A percentile compares a stretch with the other conserved stretches of the same genome.
Conservation (phyloP, 2,797 vertebrate species). For the Balearica regulorum region DNA sequence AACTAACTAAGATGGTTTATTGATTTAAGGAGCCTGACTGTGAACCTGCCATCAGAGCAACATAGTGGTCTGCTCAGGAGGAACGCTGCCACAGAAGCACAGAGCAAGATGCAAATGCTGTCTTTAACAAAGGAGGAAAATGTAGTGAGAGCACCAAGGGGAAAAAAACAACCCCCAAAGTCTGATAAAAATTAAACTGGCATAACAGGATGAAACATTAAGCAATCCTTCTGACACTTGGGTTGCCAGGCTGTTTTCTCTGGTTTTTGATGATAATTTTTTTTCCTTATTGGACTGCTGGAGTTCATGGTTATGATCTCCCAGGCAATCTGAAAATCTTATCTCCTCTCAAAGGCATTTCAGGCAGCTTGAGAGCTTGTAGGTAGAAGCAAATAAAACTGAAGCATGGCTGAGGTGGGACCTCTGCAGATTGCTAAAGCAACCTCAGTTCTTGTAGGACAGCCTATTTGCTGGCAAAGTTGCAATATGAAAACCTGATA, state of each 20-base stretch:
- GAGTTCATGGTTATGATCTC: not conserved
- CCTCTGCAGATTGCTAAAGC: not conserved
- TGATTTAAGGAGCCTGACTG: not conserved
- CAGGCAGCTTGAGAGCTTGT: not conserved
- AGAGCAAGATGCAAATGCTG: not conserved
- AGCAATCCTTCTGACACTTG: not conserved
- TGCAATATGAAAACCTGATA: conserved; percentile 45
- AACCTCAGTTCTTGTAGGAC: not conserved
- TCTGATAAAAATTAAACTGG: conserved; percentile 15
- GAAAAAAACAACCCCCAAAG: not conserved
- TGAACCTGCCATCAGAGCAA: not conserved
- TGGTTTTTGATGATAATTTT: not conserved
- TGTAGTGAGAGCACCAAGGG: not conserved
- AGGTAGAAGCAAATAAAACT: conserved; percentile 30
- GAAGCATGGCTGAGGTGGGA: not conserved
- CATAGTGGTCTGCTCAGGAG: not conserved
- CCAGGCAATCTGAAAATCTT: conserved; percentile 12
- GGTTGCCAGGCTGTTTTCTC: not conserved
- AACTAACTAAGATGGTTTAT: conserved; percentile 33
- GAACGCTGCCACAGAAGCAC: not conserved
- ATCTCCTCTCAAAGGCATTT: conserved; percentile 12
- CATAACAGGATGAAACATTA: not conserved
- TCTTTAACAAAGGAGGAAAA: not conserved
- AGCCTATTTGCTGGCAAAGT: conserved; percentile 4
- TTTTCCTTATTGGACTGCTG: not conserved